Base-by-base conservation (phyloP, 2,888 invertebrate genomes). In the Ornithoptera priamus region DNA sequence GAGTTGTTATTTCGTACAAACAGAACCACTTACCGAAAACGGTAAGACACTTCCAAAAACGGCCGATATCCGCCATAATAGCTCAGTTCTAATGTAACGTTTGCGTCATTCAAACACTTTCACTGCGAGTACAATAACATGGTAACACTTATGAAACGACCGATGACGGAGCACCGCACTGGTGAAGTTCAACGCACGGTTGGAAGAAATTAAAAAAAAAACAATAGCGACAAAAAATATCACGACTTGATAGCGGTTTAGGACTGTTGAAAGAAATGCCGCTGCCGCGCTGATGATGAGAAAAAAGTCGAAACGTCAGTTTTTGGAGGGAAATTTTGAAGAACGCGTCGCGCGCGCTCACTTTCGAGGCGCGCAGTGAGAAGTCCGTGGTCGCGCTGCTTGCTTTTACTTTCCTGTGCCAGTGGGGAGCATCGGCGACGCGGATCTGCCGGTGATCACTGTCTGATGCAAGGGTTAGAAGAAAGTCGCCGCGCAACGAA, bases 341-440 rank as follows among this genome's bases (percentile, higher is more conserved):
- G 78, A 76, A 85, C 81, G 84, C 89, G 89, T 90, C 82, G 78
- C 82, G 80, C 85, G 82, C 88, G 87, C 82, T 86, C 87, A 86
- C 87, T 89, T 86, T 86, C 86, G 80, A 82, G 84, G 80, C 80
- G 82, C 81, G 81, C 84, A 87, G 85, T 91, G 90, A 85, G 84
- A 82, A 84, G 82, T 80, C 77, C 79, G 81, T 78, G 77, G 80
- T 77, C 78, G 76, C 74, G 81, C 84, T 77, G 77, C 78, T 74
- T 83, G 89, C 91, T 92, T 92, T 92, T 92, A 91, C 92, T 91
- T 92, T 92, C 88, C 83, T 81, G 77, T 78, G 78, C 80, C 89
- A 91, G 91, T 89, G 91, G 90, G 91, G 91, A 87, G 83, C 80
- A 75, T 72, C 75, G 74, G 71, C 68, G 71, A 73, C 65, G 75